A percentile compares a stretch with the other conserved stretches of the same genome.
Conservation (phyloP, 2,113 vertebrate genomes). For the Heterocephalus glaber region DNA sequence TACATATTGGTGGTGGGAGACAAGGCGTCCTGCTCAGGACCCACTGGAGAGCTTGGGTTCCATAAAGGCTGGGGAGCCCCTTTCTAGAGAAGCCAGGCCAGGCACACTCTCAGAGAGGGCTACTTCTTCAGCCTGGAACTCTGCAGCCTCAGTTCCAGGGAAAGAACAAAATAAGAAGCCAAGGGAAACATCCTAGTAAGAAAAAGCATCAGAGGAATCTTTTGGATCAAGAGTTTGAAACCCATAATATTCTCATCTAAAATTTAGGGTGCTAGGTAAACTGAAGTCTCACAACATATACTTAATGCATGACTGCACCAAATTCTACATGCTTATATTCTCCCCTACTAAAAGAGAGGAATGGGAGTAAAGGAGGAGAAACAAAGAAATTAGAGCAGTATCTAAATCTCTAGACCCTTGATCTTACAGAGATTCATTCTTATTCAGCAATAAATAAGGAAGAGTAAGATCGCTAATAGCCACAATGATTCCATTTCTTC, state of each 20-base stretch:
- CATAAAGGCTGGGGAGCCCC: background rate
- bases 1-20: background rate
- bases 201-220: background rate
- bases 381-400: fast-evolving
- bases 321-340: no score
- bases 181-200: background rate
- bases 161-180: background rate
- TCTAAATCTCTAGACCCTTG: background rate
- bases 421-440: background rate
- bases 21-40: fast-evolving
- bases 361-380: fast-evolving
- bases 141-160: background rate
- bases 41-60: background rate
- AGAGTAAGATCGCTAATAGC: background rate
- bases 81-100: background rate
- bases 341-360: background rate
- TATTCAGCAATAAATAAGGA: background rate
- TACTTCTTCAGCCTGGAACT: background rate
- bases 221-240: background rate
- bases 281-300: fast-evolving
- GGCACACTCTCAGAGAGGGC: background rate
- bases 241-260: background rate
- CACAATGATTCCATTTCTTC: background rate
- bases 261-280: background rate
- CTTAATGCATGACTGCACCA: fast-evolving